Base-by-base conservation (phyloP, 2,888 invertebrate genomes). In the Tetranychus truncatus region DNA sequence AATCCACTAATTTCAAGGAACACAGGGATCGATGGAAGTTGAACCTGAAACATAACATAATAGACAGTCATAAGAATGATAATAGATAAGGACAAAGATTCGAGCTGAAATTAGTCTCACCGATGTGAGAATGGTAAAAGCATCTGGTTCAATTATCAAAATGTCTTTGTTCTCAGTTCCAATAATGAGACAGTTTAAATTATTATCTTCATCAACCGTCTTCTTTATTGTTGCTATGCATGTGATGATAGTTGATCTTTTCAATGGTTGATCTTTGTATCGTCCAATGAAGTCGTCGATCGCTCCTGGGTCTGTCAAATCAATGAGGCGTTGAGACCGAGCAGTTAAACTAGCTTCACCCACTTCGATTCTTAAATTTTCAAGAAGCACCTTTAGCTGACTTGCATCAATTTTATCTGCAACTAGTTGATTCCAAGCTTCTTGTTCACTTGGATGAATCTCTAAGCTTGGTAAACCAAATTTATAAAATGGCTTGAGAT, bases 401-500 rank as follows among this genome's bases (percentile, higher is more conserved):
- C 9, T 20, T 6, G 66, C 20, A 65, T 77, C 71, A 65, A 77
- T 76, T 55, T 73, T 71, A 15, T 73, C 82, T 78, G 82, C 81
- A 79, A 81, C 82, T 74, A 83, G 84, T 80, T 85, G 85, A 66
- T 82, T 82, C 93, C 93, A 94, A 74, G 89, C 85, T 78, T 90
- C 90, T 79, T 86, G 84, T 84, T 96, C 95, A 77, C 88, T 84
- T 1, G 88, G 85, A 79, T 88, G 88, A 0, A 91, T 86, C 67
- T 89, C 89, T 76, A 90, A 82, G 71, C 88, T 86, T 0, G 95
- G 95, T 78, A 95, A 82, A 55, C 89, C 89, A 80, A 91, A 95
- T 83, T 95, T 95, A 82, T 91, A 97, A 81, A 92, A 95, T 0
- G 96, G 90, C 80, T 92, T 90, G 83, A 94, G 87, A 81, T 95